Evolutionary conservation across 2,797 vertebrate genomes (phyloP).

Genomic region (Furcifer pardalis): DNA sequence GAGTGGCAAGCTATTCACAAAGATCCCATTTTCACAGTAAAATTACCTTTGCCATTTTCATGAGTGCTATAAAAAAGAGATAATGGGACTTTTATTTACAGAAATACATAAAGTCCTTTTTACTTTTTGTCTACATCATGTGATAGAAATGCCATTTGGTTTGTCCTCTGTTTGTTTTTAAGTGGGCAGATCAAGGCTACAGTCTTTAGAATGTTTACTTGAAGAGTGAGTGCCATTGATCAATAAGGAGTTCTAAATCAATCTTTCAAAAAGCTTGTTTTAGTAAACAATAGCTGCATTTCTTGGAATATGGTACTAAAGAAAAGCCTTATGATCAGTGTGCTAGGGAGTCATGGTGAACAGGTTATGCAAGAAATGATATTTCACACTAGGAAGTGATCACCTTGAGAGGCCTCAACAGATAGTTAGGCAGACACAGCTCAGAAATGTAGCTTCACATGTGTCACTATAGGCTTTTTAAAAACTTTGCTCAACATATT

Average conservation of each 20-base stretch:
- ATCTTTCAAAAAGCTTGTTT: neutral
- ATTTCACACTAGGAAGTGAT: no score
- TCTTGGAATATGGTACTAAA: neutral
- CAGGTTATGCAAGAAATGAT: neutral
- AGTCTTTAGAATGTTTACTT: neutral
- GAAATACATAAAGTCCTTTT: neutral
- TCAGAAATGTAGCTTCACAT: neutral
- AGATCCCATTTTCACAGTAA: constrained; percentile 48
- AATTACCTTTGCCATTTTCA: constrained; percentile 46
- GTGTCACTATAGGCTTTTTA: neutral
- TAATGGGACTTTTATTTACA: constrained; percentile 37
- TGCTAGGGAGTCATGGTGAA: neutral
- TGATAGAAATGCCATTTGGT: neutral
- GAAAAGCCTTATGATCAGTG: neutral
- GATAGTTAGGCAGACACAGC: neutral
- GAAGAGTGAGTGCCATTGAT: neutral
- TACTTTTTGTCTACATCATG: neutral
- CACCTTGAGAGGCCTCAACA: neutral
- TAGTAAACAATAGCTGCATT: neutral
- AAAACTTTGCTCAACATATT: neutral
- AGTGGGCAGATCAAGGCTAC: neutral
- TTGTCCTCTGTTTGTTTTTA: neutral
- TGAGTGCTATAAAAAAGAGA: constrained; percentile 25
- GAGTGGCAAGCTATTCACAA: constrained; percentile 51
- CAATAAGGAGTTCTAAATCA: neutral